Percentiles rank a stretch among this genome's conserved stretches.
These are phyloP conservation scores for Cherax destructor DNA, from an alignment of 1,140 invertebrate genomes.

Conservation along the genomic window DNA sequence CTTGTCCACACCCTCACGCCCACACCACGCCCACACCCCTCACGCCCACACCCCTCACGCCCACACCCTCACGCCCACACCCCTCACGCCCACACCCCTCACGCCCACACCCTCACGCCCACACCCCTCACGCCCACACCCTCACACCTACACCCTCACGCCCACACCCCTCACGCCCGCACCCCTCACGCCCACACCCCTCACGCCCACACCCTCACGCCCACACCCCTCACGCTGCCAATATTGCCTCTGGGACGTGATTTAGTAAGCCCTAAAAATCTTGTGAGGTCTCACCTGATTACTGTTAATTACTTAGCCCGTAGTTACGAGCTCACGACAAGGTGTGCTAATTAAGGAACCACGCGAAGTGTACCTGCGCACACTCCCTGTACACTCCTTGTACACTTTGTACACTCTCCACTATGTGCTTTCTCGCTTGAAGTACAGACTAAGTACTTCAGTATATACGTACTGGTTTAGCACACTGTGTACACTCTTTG, in stretches of 20 bases:
- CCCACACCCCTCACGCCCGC: background rate
- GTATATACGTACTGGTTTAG: too few relatives aligned
- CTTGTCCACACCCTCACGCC: too few relatives aligned
- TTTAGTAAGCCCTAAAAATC: slow-evolving; percentile 41
- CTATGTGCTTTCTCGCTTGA: too few relatives aligned
- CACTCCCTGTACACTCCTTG: background rate
- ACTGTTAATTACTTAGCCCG: slow-evolving; percentile 23
- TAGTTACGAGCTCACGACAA: slow-evolving; percentile 27
- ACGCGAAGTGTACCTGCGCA: background rate
- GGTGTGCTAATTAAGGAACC: slow-evolving; percentile 42
- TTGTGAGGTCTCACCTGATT: slow-evolving; percentile 23
- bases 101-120: too few relatives aligned
- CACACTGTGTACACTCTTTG: too few relatives aligned
- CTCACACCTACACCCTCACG: background rate
- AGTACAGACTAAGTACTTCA: too few relatives aligned
- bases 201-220: background rate
- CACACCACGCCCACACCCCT: background rate
- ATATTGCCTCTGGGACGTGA: slow-evolving; percentile 5
- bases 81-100: too few relatives aligned
- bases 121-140: background rate
- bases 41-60: background rate
- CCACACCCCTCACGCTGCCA: background rate
- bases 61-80: background rate
- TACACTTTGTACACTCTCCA: background rate
- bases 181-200: background rate